Base-by-base conservation (phyloP, 2,888 invertebrate genomes). In the Sarcophaga carnaria region DNA sequence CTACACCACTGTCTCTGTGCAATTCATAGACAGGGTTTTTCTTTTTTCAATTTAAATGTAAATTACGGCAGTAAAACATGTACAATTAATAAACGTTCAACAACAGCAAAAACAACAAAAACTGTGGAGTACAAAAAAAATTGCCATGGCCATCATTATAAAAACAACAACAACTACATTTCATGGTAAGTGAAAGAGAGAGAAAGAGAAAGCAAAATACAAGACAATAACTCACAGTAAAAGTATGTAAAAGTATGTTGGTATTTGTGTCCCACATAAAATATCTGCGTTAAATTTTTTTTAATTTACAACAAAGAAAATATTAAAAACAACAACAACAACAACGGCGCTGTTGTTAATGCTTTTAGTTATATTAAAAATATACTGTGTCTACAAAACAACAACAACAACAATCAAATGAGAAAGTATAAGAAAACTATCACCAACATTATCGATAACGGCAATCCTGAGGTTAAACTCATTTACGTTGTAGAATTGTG, bases 41-140 rank as follows among this genome's bases (percentile, higher is more conserved):
- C 22, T 62, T 2, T 37, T 74, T 81, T 85, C 49, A 70, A 77
- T 80, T 80, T 77, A 80, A 83, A 83, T 80, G 71, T 63, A 83
- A 86, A 80, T 80, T 70, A 78, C 74, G 62, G 27, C 77, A n/a
- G 49, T 67, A 74, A 69, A 86, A 78, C 77, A 80, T 69, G 69
- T 77, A 74, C 77, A 83, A 83, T 83, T 86, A 83, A 83, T 72
- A 86, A 86, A 72, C 63, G 72, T 54, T 82, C 80, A 80, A 79
- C 79, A 54, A 25, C 72, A 63, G 64, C 70, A 64, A 47, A 64
- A 64, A 47, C 12, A 25, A 77, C 69, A 62, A 3, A 54, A 14
- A 59, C 8, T 10, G 8, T 37, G 37, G 37, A 37, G 37, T 37
- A 22, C 1, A 12, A 25, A 54, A 54, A 71, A 66, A 72, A 5